Evolutionary conservation across 2,888 invertebrate genomes (phyloP).

Genomic region (Drosophila phalerata): DNA sequence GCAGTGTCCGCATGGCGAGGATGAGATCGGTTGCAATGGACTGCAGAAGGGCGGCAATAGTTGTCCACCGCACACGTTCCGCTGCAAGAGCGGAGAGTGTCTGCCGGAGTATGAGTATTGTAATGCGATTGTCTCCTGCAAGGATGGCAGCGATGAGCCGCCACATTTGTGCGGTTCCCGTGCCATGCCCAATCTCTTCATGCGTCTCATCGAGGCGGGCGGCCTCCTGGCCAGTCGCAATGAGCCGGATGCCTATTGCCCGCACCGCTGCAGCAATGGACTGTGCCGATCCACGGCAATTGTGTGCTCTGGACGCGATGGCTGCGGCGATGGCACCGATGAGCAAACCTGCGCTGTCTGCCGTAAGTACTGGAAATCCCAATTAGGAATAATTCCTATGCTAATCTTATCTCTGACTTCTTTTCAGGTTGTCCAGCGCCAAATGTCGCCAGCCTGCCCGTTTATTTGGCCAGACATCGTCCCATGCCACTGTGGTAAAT

Average conservation of each 20-base stretch:
- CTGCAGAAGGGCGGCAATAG: slow-evolving; percentile 86
- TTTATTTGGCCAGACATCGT: slow-evolving; percentile 77
- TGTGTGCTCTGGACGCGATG: slow-evolving; percentile 95
- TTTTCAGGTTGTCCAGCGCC: slow-evolving; percentile 87
- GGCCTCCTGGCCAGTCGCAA: slow-evolving; percentile 71
- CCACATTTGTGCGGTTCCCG: slow-evolving; percentile 89
- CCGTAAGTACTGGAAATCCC: slow-evolving; percentile 89
- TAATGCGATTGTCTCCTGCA: slow-evolving; percentile 94
- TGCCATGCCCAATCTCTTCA: slow-evolving; percentile 84
- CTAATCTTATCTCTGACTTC: neutral
- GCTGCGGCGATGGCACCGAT: slow-evolving; percentile 96
- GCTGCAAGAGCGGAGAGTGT: slow-evolving; percentile 94
- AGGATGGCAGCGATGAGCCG: slow-evolving; percentile 96
- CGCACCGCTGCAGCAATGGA: slow-evolving; percentile 94
- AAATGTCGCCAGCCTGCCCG: slow-evolving; percentile 67
- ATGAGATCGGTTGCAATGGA: slow-evolving; percentile 89
- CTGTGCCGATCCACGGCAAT: slow-evolving; percentile 95
- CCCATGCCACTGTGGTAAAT: slow-evolving; percentile 84
- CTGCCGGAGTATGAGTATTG: slow-evolving; percentile 96
- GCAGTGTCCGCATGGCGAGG: slow-evolving; percentile 92
- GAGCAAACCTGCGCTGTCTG: slow-evolving; percentile 94
- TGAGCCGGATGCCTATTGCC: slow-evolving; percentile 87
- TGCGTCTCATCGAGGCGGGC: slow-evolving; percentile 82
- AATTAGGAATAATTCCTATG: fast-evolving
- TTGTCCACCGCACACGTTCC: slow-evolving; percentile 93